These are phyloP conservation scores for Lasiurus borealis DNA, from an alignment of 2,113 vertebrate genomes.

Conservation along the genomic window DNA sequence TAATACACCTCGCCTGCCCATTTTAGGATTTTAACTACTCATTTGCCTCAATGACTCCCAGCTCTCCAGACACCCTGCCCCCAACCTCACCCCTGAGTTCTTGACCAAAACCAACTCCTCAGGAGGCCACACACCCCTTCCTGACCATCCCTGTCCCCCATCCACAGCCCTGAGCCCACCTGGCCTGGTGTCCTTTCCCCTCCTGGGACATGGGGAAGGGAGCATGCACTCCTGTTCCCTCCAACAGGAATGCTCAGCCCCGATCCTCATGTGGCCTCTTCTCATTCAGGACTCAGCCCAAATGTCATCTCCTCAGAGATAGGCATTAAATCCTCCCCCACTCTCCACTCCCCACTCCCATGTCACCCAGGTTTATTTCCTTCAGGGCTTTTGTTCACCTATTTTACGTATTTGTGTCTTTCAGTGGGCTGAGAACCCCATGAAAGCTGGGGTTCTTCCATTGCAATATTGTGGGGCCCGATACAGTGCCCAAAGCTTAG, in stretches of 20 bases:
- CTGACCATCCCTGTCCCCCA: fast-evolving
- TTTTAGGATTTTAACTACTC: background rate
- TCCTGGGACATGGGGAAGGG: background rate
- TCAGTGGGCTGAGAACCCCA: background rate
- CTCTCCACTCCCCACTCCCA: background rate
- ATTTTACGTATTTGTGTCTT: background rate
- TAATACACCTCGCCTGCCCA: background rate
- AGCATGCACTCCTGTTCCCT: background rate
- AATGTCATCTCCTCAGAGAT: background rate
- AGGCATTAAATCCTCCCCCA: too few species aligned
- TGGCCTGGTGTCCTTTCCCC: background rate
- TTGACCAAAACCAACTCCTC: background rate
- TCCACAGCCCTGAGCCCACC: background rate
- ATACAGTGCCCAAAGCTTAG: background rate
- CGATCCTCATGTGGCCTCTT: background rate
- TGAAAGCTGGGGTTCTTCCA: background rate
- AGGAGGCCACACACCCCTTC: background rate
- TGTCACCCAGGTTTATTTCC: background rate
- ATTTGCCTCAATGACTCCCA: background rate
- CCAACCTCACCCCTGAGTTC: background rate
- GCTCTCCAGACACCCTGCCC: background rate
- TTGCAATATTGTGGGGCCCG: background rate
- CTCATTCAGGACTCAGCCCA: background rate
- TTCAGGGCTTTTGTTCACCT: background rate
- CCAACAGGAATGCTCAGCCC: background rate